Percentiles rank a stretch among this genome's conserved stretches.
These are phyloP conservation scores for Cyprinodon tularosa DNA, from an alignment of 2,113 vertebrate species.

Conservation along the genomic window DNA sequence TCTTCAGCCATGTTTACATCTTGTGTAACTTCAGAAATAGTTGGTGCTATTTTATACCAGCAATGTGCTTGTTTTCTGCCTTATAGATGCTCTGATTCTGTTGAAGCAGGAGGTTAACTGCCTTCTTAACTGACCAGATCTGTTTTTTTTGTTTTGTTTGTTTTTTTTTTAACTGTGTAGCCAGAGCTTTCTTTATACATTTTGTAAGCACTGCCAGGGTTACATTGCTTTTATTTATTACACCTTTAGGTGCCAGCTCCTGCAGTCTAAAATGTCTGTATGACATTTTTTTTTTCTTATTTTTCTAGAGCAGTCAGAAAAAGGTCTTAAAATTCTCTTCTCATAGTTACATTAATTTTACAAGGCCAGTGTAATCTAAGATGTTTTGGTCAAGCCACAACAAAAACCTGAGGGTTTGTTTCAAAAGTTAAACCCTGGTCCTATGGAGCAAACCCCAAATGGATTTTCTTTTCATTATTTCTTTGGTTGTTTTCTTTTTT, in stretches of 20 bases:
- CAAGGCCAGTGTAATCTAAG: background rate
- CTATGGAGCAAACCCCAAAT: conserved; percentile 5
- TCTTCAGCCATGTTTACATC: conserved; percentile 27
- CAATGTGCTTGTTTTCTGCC: conserved; percentile 65
- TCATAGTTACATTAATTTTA: conserved; percentile 22
- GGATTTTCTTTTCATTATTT: background rate
- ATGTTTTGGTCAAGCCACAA: conserved; percentile 16
- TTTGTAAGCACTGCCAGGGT: conserved; percentile 55
- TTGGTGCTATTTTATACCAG: conserved; percentile 74
- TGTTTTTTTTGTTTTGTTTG: conserved; percentile 10
- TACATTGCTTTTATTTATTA: conserved; percentile 41
- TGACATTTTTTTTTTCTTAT: conserved; percentile 9
- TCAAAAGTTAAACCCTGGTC: background rate
- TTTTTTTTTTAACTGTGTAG: background rate
- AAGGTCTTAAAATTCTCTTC: conserved; percentile 6
- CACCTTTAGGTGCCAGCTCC: conserved; percentile 25
- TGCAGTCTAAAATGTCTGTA: conserved; percentile 26
- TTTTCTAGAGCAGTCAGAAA: background rate
- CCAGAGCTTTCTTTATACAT: conserved; percentile 28
- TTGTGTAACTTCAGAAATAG: conserved; percentile 43
- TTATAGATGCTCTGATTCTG: conserved; percentile 54
- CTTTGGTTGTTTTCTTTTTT: background rate
- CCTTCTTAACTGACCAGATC: conserved; percentile 68
- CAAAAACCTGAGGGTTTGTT: conserved; percentile 11
- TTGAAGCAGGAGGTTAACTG: conserved; percentile 63